Base-by-base conservation (phyloP, 2,797 vertebrate species). In the Gastrophryne carolinensis region DNA sequence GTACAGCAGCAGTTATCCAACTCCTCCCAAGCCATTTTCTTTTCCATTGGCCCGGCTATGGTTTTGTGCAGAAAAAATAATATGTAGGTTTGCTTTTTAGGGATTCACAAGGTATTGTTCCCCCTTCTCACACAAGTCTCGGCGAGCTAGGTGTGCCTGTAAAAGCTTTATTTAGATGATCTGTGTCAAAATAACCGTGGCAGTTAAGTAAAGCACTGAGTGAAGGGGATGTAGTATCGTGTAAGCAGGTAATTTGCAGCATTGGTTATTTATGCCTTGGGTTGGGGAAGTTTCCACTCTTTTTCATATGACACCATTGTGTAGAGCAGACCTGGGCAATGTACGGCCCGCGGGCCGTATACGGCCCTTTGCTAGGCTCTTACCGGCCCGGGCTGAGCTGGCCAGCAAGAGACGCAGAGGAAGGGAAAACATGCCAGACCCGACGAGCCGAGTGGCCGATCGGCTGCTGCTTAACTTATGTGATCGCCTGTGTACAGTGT, bases 1-100 rank as follows among this genome's bases (percentile, higher is more conserved):
- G 41, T 60, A 72, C 32, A 78, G 71, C 68, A 34, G 17, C 24
- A 39, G 60, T 71, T 37, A 78, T 65, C 75, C 60, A 60, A 72
- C 39, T 78, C 75, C 75, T 65, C 75, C 75, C 75, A 78, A 32
- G 60, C 58, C 68, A 72, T 78, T 72, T 57, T 64, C 68, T 70
- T 72, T 61, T 60, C 75, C 71, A 64, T 71, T 60, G 65, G 60
- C 75, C 63, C 60, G 64, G 19, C 67, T 64, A 66, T 71, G 75
- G 75, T 77, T 60, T 78, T 66, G 52, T 78, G 75, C 70, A 61
- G 71, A 70, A 27, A 50, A 71, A 50, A 71, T 39, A 78, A 78
- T 71, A 72, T 37, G 49, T 70, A 67, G 50, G 57, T 54, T 63
- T 68, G 74, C 66, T 70, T 72, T 63, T 24, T 65, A 52, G 50